phyloP scores from a whole-genome alignment of 2,888 invertebrate species.

The Gordius sp. region DNA sequence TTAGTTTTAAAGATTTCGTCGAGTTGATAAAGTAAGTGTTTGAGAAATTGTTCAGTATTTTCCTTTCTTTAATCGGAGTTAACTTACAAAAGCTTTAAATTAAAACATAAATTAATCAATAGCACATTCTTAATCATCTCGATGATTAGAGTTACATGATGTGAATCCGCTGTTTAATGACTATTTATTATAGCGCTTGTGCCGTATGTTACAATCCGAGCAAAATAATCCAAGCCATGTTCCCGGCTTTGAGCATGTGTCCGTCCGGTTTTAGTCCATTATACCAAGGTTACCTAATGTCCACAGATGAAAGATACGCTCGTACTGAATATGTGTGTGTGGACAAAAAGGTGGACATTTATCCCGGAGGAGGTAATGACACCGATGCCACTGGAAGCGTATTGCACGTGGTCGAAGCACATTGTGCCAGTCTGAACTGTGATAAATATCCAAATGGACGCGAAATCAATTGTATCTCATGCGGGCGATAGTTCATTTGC shows the following conservation, averaged over 20 bases:
- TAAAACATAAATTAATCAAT: no score
- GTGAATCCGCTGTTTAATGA: no score
- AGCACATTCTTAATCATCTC: no score
- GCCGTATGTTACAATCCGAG: background rate
- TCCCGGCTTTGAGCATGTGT: background rate
- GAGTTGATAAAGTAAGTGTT: no score
- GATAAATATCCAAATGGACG: constrained; percentile 9
- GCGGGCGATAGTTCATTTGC: background rate
- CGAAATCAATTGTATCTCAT: constrained; percentile 2
- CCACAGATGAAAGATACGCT: background rate
- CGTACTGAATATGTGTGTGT: constrained; percentile 13
- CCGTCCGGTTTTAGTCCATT: background rate
- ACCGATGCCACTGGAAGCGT: constrained; percentile 3
- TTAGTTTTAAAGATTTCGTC: no score
- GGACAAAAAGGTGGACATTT: background rate
- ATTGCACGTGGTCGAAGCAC: constrained; percentile 3
- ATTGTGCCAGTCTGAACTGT: constrained; percentile 4
- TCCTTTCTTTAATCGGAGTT: no score
- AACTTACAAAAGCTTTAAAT: no score
- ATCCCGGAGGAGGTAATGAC: background rate
- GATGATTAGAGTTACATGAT: no score
- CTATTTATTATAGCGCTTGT: constrained; percentile 15
- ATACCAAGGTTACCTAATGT: constrained; percentile 6
- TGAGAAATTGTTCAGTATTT: no score
- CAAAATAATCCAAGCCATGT: background rate